Percentiles rank a stretch among this genome's conserved stretches.
These are phyloP conservation scores for Melinaea menophilus DNA, from an alignment of 2,888 invertebrate genomes.

Conservation along the genomic window DNA sequence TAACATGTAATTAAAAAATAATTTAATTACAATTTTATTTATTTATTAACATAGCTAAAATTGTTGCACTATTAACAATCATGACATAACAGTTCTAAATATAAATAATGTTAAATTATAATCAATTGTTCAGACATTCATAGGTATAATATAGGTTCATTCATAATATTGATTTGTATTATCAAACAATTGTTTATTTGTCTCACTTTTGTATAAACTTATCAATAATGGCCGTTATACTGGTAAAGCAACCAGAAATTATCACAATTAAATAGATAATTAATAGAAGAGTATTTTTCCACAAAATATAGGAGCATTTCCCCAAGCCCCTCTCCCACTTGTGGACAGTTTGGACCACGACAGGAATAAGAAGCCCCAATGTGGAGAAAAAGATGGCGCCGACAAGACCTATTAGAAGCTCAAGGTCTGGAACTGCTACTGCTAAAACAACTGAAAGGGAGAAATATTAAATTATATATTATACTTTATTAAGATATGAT, in stretches of 20 bases:
- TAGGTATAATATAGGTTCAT: too few relatives aligned
- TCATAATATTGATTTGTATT: too few relatives aligned
- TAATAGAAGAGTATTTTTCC: conserved; percentile 78
- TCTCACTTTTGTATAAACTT: conserved; percentile 14
- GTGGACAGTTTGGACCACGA: conserved; percentile 84
- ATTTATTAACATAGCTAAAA: too few relatives aligned
- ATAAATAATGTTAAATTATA: too few relatives aligned
- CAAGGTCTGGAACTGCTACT: conserved; percentile 87
- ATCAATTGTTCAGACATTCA: too few relatives aligned
- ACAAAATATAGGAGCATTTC: conserved; percentile 78
- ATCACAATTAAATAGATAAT: conserved; percentile 56
- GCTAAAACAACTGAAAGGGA: conserved; percentile 81
- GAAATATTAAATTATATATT: conserved; percentile 10
- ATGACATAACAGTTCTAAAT: too few relatives aligned
- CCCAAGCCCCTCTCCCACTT: conserved; percentile 83
- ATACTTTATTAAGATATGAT: too few relatives aligned
- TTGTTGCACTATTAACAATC: too few relatives aligned
- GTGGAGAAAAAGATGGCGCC: conserved; percentile 88
- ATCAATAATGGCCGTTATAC: conserved; percentile 48
- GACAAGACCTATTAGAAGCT: conserved; percentile 91
- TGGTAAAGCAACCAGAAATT: conserved; percentile 58
- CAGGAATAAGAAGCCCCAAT: conserved; percentile 85
- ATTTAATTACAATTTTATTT: too few relatives aligned
- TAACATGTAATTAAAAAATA: too few relatives aligned
- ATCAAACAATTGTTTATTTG: too few relatives aligned